Conservation (phyloP, 2,797 vertebrate species). For the Acridotheres tristis region DNA sequence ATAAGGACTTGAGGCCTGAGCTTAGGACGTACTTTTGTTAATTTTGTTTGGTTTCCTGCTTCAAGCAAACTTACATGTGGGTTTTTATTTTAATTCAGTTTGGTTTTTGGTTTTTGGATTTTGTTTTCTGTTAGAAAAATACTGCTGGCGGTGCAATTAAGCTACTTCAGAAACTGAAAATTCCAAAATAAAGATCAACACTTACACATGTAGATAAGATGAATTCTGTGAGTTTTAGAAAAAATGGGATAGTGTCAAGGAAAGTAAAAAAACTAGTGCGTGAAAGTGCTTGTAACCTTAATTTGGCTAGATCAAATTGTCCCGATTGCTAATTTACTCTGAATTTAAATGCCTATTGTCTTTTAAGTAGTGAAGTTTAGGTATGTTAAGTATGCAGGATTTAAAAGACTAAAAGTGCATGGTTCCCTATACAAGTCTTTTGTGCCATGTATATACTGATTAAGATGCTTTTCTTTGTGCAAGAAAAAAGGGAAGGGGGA, state of each 20-base stretch:
- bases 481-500: neutral
- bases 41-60: neutral
- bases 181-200: neutral
- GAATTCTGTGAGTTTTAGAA: neutral
- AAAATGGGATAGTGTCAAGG: neutral
- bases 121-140: neutral
- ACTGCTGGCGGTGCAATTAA: neutral
- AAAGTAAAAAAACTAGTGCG: neutral
- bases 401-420: neutral
- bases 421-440: neutral
- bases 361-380: neutral
- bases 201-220: neutral
- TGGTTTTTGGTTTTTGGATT: neutral
- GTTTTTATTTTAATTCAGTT: neutral
- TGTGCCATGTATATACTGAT: neutral
- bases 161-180: neutral
- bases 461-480: conserved; percentile 17
- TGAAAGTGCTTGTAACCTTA: neutral
- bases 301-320: neutral
- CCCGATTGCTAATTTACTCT: neutral
- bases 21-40: neutral
- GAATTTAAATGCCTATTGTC: neutral
- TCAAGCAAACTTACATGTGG: neutral
- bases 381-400: neutral
- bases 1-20: neutral